Percentiles rank a stretch among this genome's conserved stretches.
Evolutionary conservation across 2,797 vertebrate species (phyloP).

Genomic region (Sebastes nivosus): DNA sequence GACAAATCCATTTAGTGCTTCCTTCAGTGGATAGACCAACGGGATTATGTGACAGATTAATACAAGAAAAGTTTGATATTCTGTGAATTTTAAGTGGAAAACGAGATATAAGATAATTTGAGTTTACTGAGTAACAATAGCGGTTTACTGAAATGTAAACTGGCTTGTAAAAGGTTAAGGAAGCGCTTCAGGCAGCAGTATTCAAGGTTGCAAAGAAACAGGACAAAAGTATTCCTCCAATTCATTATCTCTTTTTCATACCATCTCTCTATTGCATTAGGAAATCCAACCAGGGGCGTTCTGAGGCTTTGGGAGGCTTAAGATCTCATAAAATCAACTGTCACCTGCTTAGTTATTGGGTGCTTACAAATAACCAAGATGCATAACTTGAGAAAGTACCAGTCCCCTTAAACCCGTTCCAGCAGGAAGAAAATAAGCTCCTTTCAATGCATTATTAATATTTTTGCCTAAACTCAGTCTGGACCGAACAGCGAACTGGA

Average conservation of each 20-base stretch:
- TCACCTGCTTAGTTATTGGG: slow-evolving; percentile 83
- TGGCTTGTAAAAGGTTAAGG: slow-evolving; percentile 52
- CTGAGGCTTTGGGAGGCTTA: slow-evolving; percentile 79
- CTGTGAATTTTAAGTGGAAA: not conserved
- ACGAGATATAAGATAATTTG: not conserved
- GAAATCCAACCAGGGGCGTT: slow-evolving; percentile 73
- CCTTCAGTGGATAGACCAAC: slow-evolving; percentile 17
- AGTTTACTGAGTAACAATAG: not conserved
- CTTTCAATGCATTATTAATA: slow-evolving; percentile 83
- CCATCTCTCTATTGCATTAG: slow-evolving; percentile 69
- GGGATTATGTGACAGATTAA: slow-evolving; percentile 35
- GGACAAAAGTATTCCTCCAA: slow-evolving; percentile 63
- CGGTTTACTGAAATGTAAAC: slow-evolving; percentile 44
- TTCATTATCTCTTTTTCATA: slow-evolving; percentile 77
- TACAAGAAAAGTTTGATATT: not conserved
- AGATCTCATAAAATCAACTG: slow-evolving; percentile 85
- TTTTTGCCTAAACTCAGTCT: slow-evolving; percentile 81
- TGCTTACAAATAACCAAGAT: slow-evolving; percentile 83
- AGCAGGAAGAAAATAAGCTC: slow-evolving; percentile 73
- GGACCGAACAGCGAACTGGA: slow-evolving; percentile 77
- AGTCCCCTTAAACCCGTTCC: slow-evolving; percentile 71
- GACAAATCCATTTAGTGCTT: slow-evolving; percentile 54
- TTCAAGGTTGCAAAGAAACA: slow-evolving; percentile 66
- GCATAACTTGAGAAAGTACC: slow-evolving; percentile 79
- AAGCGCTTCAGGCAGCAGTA: slow-evolving; percentile 33